Conservation (phyloP, 2,797 vertebrate genomes). For the Pseudochromis fuscus region DNA sequence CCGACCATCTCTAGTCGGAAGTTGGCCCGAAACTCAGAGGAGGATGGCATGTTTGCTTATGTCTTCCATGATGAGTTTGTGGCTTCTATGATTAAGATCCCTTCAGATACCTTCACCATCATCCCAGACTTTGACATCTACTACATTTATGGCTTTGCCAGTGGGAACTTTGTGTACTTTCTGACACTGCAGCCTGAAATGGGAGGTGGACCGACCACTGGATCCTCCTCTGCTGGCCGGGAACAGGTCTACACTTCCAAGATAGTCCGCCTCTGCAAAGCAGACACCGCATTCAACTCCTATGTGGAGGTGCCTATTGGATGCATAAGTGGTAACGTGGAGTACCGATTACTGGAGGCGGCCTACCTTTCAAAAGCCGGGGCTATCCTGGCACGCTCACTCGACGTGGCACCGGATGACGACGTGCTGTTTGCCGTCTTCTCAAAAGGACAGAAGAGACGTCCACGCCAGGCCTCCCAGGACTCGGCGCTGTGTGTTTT, state of each 20-base stretch:
- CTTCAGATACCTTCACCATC: slow-evolving; percentile 97
- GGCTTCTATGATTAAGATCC: slow-evolving; percentile 99
- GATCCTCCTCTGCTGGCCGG: slow-evolving; percentile 89
- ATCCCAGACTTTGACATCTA: slow-evolving; percentile 99
- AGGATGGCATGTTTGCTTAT: slow-evolving; percentile 97
- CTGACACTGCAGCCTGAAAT: slow-evolving; percentile 98
- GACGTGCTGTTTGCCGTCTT: slow-evolving; percentile 96
- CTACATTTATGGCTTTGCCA: slow-evolving; percentile 98
- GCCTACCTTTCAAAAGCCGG: slow-evolving; percentile 97
- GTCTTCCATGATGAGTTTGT: slow-evolving; percentile 99
- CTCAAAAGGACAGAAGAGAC: slow-evolving; percentile 97
- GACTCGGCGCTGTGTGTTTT: slow-evolving; percentile 97
- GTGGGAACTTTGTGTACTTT: slow-evolving; percentile 98
- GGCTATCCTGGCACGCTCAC: slow-evolving; percentile 89
- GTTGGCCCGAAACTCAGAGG: slow-evolving; percentile 96
- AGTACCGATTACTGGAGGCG: slow-evolving; percentile 96
- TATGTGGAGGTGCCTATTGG: slow-evolving; percentile 98
- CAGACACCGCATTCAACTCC: slow-evolving; percentile 97
- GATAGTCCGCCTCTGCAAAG: slow-evolving; percentile 96
- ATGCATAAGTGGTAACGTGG: slow-evolving; percentile 93
- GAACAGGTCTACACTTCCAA: slow-evolving; percentile 99
- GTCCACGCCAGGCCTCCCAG: slow-evolving; percentile 92
- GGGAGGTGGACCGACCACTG: slow-evolving; percentile 90
- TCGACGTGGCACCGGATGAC: slow-evolving; percentile 90
- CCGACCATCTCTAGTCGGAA: slow-evolving; percentile 98